phyloP scores from a whole-genome alignment of 2,888 invertebrate species.

The Hoplodrina ambigua region DNA sequence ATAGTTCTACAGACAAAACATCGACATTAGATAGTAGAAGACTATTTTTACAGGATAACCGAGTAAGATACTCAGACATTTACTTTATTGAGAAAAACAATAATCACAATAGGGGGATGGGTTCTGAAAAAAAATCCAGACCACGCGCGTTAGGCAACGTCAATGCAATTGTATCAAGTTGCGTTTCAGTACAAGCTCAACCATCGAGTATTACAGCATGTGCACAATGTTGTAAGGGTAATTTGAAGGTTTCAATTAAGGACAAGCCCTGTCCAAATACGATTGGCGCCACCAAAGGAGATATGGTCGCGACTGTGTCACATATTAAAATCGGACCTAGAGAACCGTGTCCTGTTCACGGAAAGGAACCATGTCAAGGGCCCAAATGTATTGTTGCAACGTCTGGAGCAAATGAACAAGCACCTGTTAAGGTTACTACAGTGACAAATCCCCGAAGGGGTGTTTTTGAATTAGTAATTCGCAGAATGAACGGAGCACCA shows the following conservation, averaged over 20 bases:
- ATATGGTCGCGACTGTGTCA: conserved; percentile 81
- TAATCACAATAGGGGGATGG: conserved; percentile 74
- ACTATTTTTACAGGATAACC: conserved; percentile 43
- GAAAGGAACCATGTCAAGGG: conserved; percentile 79
- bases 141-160: not conserved
- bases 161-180: conserved; percentile 8
- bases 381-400: conserved; percentile 78
- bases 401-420: conserved; percentile 69
- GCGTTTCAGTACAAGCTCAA: conserved; percentile 58
- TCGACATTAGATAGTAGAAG: conserved; percentile 59
- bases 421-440: conserved; percentile 80
- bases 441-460: conserved; percentile 83
- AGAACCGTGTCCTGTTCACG: conserved; percentile 78
- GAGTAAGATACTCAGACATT: conserved; percentile 71
- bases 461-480: conserved; percentile 85
- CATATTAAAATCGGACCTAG: conserved; percentile 82
- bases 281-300: conserved; percentile 67
- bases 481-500: conserved; percentile 82
- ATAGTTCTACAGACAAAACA: conserved; percentile 64
- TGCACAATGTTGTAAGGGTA: conserved; percentile 70
- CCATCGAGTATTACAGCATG: conserved; percentile 50
- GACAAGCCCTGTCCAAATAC: conserved; percentile 72
- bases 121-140: conserved; percentile 51
- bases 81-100: conserved; percentile 80
- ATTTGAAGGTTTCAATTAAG: conserved; percentile 74